Evolutionary conservation across 2,113 vertebrate species (phyloP), one percentile per base, ranked within the genome.

Genomic region (Gambusia holbrooki): DNA sequence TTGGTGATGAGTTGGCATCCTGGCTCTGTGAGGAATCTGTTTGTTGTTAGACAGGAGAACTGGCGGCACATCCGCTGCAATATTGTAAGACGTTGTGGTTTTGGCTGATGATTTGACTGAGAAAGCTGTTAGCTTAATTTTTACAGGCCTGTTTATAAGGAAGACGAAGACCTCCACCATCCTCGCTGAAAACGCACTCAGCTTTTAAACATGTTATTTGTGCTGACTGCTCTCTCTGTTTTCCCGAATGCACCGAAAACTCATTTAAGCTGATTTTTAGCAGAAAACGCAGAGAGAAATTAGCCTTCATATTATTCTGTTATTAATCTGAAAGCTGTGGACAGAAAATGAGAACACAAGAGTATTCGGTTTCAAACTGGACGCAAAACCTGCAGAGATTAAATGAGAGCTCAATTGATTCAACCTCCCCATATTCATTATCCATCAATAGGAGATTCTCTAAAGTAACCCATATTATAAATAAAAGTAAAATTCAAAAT

Each of bases 71-170:
- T 67, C 71, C 51, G 77, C 19, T 25, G 1, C 73, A 87, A 82
- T 77, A 64, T 77, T 74, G 71, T 68, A 62, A 75, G 73, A 69
- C 76, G 62, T 45, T 80, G 76, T 71, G 84, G 87, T 71, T 88
- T 84, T 78, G 74, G 69, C 42, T 29, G 14, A 30, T 3, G 48
- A 83, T 30, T 30, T 81, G 66, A 75, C 67, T 30, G 78, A 79
- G 74, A 75, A 87, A 90, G 76, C 76, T 6, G 77, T 83, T 62
- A 81, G 74, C 66, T 76, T 76, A 75, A 69, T 86, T 86, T 84
- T 86, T 84, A 86, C 70, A 74, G 68, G 79, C 74, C 75, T 81
- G 84, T 90, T 89, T 89, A 90, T 81, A 85, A 87, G 80, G 73
- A 66, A 76, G 73, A 67, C 83, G 42, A 32, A 78, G 73, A 83